Conservation (phyloP, 2,113 vertebrate species). For the Morone saxatilis region DNA sequence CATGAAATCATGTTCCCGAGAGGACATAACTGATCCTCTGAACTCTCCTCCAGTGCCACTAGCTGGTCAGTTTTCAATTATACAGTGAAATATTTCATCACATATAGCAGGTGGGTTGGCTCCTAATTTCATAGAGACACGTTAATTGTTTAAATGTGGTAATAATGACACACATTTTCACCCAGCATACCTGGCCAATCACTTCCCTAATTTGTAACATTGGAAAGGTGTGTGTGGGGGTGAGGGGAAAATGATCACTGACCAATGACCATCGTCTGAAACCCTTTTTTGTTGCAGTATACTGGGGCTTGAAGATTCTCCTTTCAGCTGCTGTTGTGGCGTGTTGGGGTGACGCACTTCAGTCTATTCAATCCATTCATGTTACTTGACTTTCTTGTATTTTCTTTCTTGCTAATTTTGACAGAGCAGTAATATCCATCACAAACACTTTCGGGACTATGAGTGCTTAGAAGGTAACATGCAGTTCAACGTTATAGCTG, state of each 20-base stretch:
- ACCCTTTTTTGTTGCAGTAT: too few species aligned
- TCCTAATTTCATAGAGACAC: too few species aligned
- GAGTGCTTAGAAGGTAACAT: slow-evolving; percentile 1
- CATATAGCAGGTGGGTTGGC: too few species aligned
- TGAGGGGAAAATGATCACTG: too few species aligned
- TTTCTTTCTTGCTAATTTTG: neutral
- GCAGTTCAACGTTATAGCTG: slow-evolving; percentile 6
- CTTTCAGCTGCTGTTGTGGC: neutral
- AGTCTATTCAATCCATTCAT: neutral
- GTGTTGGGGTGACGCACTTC: neutral
- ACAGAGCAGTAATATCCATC: neutral
- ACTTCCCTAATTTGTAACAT: too few species aligned
- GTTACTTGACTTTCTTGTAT: neutral
- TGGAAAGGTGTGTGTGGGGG: too few species aligned
- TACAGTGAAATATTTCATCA: neutral
- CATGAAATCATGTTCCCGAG: neutral
- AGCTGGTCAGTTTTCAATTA: too few species aligned
- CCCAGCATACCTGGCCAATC: too few species aligned
- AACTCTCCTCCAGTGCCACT: too few species aligned
- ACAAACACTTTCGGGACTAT: neutral
- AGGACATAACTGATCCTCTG: neutral
- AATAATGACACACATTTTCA: too few species aligned
- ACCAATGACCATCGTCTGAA: too few species aligned
- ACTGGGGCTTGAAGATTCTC: neutral
- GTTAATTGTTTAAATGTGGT: too few species aligned